Conservation (phyloP, 2,888 invertebrate genomes). For the Blomia tropicalis region DNA sequence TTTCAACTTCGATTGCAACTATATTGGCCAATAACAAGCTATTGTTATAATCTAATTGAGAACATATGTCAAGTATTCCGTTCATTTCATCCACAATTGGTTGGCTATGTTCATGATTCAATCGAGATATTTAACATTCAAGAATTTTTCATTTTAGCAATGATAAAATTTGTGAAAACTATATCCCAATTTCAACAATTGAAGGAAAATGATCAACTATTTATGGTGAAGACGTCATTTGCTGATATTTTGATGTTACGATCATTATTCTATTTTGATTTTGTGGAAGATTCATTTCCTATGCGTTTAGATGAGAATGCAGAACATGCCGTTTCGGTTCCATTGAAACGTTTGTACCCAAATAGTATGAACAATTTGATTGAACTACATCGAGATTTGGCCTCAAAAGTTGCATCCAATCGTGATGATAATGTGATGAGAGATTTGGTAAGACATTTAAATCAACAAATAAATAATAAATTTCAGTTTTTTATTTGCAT, state of each 20-base stretch:
- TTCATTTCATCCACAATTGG: background rate
- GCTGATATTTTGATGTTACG: background rate
- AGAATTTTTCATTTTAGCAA: background rate
- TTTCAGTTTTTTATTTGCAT: background rate
- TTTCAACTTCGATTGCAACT: too few relatives aligned
- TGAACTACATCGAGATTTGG: background rate
- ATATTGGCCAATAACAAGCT: too few relatives aligned
- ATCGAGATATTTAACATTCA: conserved; percentile 1
- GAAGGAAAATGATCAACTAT: background rate
- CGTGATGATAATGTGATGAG: background rate
- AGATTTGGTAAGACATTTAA: conserved; percentile 1
- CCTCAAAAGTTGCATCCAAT: background rate
- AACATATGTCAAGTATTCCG: background rate
- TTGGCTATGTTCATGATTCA: background rate
- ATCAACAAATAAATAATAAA: background rate
- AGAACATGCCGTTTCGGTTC: background rate
- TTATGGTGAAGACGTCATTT: background rate
- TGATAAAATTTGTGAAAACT: background rate
- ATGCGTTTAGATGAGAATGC: conserved; percentile 3
- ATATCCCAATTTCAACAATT: background rate
- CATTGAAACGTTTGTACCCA: background rate
- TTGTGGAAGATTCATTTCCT: background rate
- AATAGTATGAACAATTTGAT: background rate
- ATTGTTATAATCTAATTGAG: too few relatives aligned
- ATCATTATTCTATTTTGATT: background rate